Conservation (phyloP, 2,113 vertebrate species). For the Saccopteryx bilineata region DNA sequence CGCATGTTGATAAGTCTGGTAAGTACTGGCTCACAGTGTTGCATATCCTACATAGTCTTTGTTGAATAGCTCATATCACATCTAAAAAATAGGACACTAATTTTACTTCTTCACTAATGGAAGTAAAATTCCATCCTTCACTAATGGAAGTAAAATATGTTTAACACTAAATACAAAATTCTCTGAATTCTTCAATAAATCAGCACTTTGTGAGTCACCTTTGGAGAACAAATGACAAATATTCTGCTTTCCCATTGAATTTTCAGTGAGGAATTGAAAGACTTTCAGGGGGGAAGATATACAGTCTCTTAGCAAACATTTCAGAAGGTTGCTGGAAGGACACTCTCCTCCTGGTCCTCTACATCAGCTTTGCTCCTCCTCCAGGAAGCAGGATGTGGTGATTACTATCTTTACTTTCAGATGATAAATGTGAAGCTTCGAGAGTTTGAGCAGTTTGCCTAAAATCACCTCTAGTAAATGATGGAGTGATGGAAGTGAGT, state of each 20-base stretch:
- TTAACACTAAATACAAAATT: too few species aligned
- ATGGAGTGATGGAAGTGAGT: neutral
- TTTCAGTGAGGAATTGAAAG: neutral
- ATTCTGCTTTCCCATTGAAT: neutral
- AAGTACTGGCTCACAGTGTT: neutral
- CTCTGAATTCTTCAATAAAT: slow-evolving; percentile 19
- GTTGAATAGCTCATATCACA: neutral
- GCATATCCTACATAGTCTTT: neutral
- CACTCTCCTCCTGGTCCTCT: neutral
- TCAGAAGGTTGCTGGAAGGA: neutral
- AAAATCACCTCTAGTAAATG: neutral
- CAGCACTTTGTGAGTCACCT: slow-evolving; percentile 2
- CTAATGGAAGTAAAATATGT: too few species aligned
- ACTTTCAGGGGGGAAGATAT: neutral
- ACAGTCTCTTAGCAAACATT: neutral
- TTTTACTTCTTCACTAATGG: slow-evolving; percentile 44
- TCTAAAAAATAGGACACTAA: neutral
- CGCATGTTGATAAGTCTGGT: neutral
- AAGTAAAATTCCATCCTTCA: neutral
- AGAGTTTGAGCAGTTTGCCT: slow-evolving; percentile 57
- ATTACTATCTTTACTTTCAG: neutral
- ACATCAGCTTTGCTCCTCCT: neutral
- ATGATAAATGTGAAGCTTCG: slow-evolving; percentile 60
- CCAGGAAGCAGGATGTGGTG: neutral
- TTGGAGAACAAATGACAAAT: neutral